A percentile compares a stretch with the other conserved stretches of the same genome.
Evolutionary conservation across 2,113 vertebrate species (phyloP).

Genomic region (Lycaon pictus): DNA sequence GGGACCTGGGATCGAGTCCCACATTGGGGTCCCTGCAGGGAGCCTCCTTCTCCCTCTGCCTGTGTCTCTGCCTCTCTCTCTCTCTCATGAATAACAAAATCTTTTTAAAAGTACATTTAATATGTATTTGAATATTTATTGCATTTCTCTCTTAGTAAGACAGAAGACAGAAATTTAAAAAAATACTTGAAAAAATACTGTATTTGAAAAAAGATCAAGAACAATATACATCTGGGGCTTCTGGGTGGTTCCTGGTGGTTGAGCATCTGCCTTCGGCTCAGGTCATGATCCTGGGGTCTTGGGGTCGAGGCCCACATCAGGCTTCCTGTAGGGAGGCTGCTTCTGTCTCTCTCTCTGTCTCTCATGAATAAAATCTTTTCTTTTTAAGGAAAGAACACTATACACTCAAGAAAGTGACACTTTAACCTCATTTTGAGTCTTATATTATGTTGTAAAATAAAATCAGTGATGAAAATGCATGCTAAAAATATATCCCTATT

Average conservation of each 20-base stretch:
- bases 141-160: background rate
- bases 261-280: no score
- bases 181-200: background rate
- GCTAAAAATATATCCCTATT: background rate
- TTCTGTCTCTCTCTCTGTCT: no score
- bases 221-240: background rate
- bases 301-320: no score
- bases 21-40: no score
- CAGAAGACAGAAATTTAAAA: background rate
- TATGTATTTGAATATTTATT: background rate
- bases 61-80: no score
- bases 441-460: background rate
- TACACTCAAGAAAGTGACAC: background rate
- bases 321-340: no score
- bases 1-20: no score
- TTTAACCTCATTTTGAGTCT: background rate
- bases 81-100: no score
- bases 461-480: background rate
- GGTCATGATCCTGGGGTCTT: no score
- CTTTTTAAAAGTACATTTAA: background rate
- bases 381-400: background rate
- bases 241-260: no score
- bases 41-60: no score
- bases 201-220: background rate
- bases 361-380: no score